A percentile compares a stretch with the other conserved stretches of the same genome.
These are phyloP conservation scores for Epinotia ramella DNA, from an alignment of 2,888 invertebrate genomes.

Conservation along the genomic window DNA sequence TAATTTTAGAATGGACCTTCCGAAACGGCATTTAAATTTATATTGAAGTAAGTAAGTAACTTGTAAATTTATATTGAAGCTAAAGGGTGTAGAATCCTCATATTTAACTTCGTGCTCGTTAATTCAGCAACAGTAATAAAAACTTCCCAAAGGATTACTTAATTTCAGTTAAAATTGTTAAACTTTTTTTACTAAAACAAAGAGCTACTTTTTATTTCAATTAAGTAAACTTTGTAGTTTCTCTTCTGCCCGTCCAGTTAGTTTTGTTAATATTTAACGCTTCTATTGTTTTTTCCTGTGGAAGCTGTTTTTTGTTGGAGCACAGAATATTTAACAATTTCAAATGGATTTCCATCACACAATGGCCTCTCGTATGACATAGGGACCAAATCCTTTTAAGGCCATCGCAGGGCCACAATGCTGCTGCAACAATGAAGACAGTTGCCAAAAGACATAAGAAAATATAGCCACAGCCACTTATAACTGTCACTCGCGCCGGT, in stretches of 20 bases:
- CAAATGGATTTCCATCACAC: background rate
- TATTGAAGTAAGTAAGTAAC: too few relatives aligned
- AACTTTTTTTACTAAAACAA: slow-evolving; percentile 21
- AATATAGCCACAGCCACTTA: background rate
- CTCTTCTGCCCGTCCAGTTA: background rate
- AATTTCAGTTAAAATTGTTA: slow-evolving; percentile 23
- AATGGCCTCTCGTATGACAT: background rate
- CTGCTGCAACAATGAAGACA: background rate
- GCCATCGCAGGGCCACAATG: background rate
- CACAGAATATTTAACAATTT: background rate
- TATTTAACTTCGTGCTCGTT: background rate
- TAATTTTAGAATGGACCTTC: too few relatives aligned
- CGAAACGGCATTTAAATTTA: too few relatives aligned
- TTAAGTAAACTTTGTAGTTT: slow-evolving; percentile 11
- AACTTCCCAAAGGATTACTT: slow-evolving; percentile 29
- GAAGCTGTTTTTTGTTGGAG: background rate
- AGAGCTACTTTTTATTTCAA: slow-evolving; percentile 21
- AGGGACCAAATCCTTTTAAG: background rate
- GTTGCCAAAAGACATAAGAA: background rate
- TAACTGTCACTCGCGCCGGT: background rate
- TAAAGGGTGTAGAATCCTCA: background rate
- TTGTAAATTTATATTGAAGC: background rate
- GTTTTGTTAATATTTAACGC: background rate
- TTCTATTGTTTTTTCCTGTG: background rate
- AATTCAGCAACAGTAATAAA: slow-evolving; percentile 17